phyloP scores from a whole-genome alignment of 2,888 invertebrate genomes.

The Camponotus fellah region DNA sequence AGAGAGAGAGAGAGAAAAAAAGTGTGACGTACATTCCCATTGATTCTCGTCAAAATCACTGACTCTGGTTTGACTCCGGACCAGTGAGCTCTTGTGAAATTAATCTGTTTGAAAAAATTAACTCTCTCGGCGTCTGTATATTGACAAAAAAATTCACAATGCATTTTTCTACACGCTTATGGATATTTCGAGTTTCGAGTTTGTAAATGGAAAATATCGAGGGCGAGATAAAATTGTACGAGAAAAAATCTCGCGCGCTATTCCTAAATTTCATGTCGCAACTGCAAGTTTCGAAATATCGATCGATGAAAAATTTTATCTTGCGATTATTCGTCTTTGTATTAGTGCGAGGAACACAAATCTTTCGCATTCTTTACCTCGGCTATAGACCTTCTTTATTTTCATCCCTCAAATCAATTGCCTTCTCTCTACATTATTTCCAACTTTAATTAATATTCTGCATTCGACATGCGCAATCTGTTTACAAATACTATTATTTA shows the following conservation, averaged over 20 bases:
- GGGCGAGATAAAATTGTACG: background rate
- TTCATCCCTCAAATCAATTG: background rate
- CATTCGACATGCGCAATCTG: no score
- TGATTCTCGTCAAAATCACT: constrained; percentile 3
- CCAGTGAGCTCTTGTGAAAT: constrained; percentile 14
- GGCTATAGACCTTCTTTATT: background rate
- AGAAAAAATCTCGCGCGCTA: background rate
- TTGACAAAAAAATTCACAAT: background rate
- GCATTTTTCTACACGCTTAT: background rate
- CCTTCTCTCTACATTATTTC: background rate
- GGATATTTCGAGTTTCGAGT: background rate
- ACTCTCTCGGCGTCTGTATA: background rate
- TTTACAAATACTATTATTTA: no score
- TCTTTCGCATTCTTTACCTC: background rate
- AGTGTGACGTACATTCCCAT: background rate
- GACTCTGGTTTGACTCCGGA: background rate
- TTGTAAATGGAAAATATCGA: background rate
- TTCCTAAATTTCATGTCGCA: background rate
- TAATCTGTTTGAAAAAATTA: constrained; percentile 11
- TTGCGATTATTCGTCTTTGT: background rate
- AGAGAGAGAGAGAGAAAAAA: constrained; percentile 6
- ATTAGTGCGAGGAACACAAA: background rate
- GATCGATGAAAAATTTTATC: background rate
- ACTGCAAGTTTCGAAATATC: background rate
- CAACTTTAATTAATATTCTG: background rate